Base-by-base conservation (phyloP, 2,797 vertebrate genomes). In the Cebuella pygmaea region DNA sequence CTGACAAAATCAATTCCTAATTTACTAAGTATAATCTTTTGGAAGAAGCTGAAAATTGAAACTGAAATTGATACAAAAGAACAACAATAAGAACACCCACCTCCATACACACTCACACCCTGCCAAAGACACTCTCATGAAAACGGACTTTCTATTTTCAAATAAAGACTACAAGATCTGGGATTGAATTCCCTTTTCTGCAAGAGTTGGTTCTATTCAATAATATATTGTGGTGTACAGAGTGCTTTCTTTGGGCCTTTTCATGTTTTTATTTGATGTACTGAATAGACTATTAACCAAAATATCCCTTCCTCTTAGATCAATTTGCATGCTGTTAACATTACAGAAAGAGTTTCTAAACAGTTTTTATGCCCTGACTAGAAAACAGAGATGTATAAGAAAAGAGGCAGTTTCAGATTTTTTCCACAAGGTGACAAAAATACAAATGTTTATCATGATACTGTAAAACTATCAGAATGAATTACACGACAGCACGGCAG, bases 1-100 rank as follows among this genome's bases (percentile, higher is more conserved):
- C 3, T 8, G 9, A 90, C 36, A 50, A 85, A 85, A 94, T 88
- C 55, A 46, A 52, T 78, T 92, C 4, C 78, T 82, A 87, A 44
- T 94, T 97, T 89, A 22, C 33, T 93, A 96, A 79, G 0, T 93
- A 80, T 70, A 74, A 95, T 75, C 80, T 82, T 85, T 33, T 78
- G 46, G 81, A 81, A 82, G 91, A 94, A 97, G 97, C 26, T 24
- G 41, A 97, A 94, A 96, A 96, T 39, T 90, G 93, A 97, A 97
- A 96, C 39, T 82, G 20, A 52, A 79, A 52, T 36, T 79, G 33
- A 76, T 64, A 93, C 4, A 80, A 33, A 52, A 64, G 26, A 64
- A 64, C 6, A 64, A 33, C 61, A 64, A 64, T 15, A 64, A 33
- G 61, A 64, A 64, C 30, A 64, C 30, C 61, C 61, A 64, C 30